Evolutionary conservation across 30 jellyfish, hydroid and myxozoan species (phyloP).

Genomic region (Haliclystus octoradiatus): DNA sequence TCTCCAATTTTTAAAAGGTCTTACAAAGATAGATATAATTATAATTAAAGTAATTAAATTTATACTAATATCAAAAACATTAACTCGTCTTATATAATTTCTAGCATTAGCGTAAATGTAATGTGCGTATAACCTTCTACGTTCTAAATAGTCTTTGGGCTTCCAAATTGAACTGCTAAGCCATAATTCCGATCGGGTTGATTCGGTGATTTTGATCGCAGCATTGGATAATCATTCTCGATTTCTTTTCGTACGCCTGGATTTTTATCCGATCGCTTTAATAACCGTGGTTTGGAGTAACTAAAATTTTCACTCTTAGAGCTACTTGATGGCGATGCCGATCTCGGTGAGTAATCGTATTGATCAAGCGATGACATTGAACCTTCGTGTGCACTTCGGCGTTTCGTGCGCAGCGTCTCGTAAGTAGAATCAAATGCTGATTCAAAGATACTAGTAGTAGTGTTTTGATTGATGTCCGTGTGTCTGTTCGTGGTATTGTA

Average conservation of each 20-base stretch:
- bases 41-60: too few species aligned
- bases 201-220: constrained; percentile 49
- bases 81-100: too few species aligned
- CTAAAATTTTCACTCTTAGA: constrained; percentile 40
- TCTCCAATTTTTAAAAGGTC: too few species aligned
- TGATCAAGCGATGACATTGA: constrained; percentile 25
- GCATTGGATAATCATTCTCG: constrained; percentile 57
- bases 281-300: constrained; percentile 59
- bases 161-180: too few species aligned
- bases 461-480: too few species aligned
- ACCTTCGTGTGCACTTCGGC: constrained; percentile 22
- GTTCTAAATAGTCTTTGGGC: too few species aligned
- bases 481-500: too few species aligned
- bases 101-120: too few species aligned
- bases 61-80: too few species aligned
- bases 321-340: constrained; percentile 39
- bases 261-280: constrained; percentile 26
- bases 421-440: constrained; percentile 44
- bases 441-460: too few species aligned
- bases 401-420: constrained; percentile 48
- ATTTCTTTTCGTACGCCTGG: constrained; percentile 63
- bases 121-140: too few species aligned
- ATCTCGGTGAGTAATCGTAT: neutral
- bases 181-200: constrained; percentile 42
- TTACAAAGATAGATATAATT: too few species aligned